These are phyloP conservation scores for Actinernus sp. DNA, from an alignment of 92 coral and sea anemone species.

Conservation along the genomic window DNA sequence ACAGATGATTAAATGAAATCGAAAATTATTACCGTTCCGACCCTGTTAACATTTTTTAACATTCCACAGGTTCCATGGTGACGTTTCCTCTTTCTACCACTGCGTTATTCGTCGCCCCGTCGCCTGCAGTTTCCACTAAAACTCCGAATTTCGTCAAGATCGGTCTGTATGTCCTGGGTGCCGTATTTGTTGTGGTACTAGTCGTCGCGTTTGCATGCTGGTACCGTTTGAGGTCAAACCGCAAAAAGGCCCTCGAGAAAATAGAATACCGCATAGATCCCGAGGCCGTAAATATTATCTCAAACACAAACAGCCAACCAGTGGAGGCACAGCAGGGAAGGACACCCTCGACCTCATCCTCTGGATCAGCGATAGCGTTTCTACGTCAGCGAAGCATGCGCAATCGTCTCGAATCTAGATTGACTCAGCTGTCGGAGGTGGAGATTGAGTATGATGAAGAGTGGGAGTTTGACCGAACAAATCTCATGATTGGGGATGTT, in stretches of 20 bases:
- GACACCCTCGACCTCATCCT: conserved; percentile 64
- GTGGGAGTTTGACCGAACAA: conserved; percentile 88
- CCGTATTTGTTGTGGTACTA: background rate
- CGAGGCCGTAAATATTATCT: conserved; percentile 12
- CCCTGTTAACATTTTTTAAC: too few relatives aligned
- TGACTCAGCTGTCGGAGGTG: conserved; percentile 72
- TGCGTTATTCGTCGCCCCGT: background rate
- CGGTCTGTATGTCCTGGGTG: background rate
- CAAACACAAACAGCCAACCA: background rate
- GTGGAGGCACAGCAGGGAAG: conserved; percentile 9
- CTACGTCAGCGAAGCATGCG: conserved; percentile 74
- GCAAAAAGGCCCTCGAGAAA: too few relatives aligned
- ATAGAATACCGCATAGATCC: conserved; percentile 29
- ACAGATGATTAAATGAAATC: too few relatives aligned
- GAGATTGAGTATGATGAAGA: conserved; percentile 81
- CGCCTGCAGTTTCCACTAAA: background rate
- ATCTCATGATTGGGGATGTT: conserved; percentile 64
- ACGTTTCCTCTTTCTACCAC: too few relatives aligned
- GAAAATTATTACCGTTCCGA: too few relatives aligned
- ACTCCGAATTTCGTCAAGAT: background rate
- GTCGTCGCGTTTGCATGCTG: background rate
- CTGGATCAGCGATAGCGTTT: conserved; percentile 61
- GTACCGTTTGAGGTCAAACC: conserved; percentile 13
- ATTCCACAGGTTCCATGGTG: too few relatives aligned
- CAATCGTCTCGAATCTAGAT: conserved; percentile 66